These are phyloP conservation scores for Rhinopithecus roxellana DNA, from an alignment of 2,113 vertebrate species.

Conservation along the genomic window DNA sequence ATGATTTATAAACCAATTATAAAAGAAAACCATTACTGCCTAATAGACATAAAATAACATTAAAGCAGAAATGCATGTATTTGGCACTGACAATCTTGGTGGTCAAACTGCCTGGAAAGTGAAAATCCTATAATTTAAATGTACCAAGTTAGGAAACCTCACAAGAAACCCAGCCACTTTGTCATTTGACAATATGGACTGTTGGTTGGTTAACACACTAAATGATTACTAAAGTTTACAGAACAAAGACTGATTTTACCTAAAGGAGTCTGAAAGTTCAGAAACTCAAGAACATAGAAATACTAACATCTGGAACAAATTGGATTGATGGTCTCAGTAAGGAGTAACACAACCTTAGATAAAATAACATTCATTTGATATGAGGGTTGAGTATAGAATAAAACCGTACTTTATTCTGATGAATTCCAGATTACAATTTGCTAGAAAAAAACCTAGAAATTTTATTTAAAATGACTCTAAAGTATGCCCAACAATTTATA, in stretches of 20 bases:
- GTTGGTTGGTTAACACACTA: conserved; percentile 45
- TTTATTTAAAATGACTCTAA: conserved; percentile 18
- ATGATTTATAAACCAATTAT: conserved; percentile 59
- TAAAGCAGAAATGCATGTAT: conserved; percentile 1
- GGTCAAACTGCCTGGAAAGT: conserved; percentile 67
- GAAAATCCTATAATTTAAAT: conserved; percentile 63
- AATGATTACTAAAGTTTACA: conserved; percentile 61
- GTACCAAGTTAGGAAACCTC: conserved; percentile 29
- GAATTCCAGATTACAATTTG: background rate
- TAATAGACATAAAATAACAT: conserved; percentile 69
- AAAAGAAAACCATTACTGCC: conserved; percentile 52
- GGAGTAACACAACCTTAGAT: background rate
- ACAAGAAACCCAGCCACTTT: conserved; percentile 43
- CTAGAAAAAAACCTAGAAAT: conserved; percentile 5
- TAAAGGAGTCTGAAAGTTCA: background rate
- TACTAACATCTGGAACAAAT: background rate
- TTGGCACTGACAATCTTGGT: conserved; percentile 50
- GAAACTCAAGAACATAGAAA: conserved; percentile 46
- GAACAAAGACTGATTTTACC: conserved; percentile 45
- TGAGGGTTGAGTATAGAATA: background rate
- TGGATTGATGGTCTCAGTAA: background rate
- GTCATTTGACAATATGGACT: conserved; percentile 31
- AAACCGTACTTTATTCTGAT: conserved; percentile 7
- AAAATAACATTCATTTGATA: background rate
- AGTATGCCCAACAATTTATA: background rate